These are phyloP conservation scores for Psylliodes chrysocephalus DNA, from an alignment of 2,888 invertebrate genomes.

Conservation along the genomic window DNA sequence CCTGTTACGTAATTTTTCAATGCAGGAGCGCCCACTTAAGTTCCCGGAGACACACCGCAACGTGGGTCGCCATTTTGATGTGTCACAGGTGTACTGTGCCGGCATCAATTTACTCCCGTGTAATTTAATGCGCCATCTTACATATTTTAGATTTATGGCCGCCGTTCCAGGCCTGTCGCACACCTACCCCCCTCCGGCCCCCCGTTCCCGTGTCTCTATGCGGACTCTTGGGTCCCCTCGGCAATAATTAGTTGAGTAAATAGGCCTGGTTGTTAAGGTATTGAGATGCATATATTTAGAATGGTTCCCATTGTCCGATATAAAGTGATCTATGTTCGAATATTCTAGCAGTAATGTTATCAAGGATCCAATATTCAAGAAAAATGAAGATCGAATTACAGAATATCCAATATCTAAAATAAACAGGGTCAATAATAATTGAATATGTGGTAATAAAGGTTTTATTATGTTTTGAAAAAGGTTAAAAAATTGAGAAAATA, in stretches of 20 bases:
- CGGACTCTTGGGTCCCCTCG: slow-evolving; percentile 11
- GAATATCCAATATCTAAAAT: too few relatives aligned
- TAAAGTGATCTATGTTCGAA: too few relatives aligned
- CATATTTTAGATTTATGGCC: slow-evolving; percentile 57
- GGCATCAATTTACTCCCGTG: slow-evolving; percentile 54
- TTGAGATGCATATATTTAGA: too few relatives aligned
- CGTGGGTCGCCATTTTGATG: slow-evolving; percentile 30
- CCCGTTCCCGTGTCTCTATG: slow-evolving; percentile 11
- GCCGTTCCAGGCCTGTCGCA: slow-evolving; percentile 46
- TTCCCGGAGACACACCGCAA: slow-evolving; percentile 17
- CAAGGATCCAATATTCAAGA: too few relatives aligned
- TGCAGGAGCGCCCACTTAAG: not conserved
- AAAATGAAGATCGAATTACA: too few relatives aligned
- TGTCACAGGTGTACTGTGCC: slow-evolving; percentile 48
- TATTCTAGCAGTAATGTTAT: too few relatives aligned
- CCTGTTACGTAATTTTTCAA: slow-evolving; percentile 7
- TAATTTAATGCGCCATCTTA: slow-evolving; percentile 58
- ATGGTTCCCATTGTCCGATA: too few relatives aligned
- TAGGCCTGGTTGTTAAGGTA: slow-evolving; percentile 20
- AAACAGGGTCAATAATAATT: too few relatives aligned
- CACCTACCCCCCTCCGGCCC: slow-evolving; percentile 21
- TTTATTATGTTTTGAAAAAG: too few relatives aligned
- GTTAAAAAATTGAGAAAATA: too few relatives aligned
- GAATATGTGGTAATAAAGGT: too few relatives aligned
- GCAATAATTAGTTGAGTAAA: slow-evolving; percentile 23